Conservation (phyloP, 2,113 vertebrate species). For the Otocyon megalotis region DNA sequence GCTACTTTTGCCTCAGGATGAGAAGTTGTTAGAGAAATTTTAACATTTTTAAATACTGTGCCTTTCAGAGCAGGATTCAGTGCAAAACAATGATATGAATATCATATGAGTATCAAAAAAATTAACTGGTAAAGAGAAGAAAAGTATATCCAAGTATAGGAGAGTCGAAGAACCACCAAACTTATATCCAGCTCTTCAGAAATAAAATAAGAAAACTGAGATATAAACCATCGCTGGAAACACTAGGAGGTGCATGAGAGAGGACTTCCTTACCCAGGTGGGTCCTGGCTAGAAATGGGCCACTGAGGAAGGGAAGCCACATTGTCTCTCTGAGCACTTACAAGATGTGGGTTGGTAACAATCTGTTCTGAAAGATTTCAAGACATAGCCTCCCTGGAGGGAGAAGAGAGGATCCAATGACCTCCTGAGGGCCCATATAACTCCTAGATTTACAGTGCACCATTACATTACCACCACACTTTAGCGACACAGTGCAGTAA, state of each 20-base stretch:
- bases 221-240: background rate
- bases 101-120: background rate
- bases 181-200: background rate
- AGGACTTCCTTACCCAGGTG: background rate
- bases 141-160: background rate
- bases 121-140: background rate
- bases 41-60: constrained; percentile 51
- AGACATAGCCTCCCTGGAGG: background rate
- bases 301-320: background rate
- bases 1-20: background rate
- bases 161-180: background rate
- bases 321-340: background rate
- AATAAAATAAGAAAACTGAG: background rate
- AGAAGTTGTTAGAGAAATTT: background rate
- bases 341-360: background rate
- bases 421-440: background rate
- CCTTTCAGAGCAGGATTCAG: constrained; percentile 2
- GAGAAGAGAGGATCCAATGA: background rate
- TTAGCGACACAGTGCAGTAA: background rate
- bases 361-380: constrained; percentile 36
- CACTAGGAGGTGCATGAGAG: background rate
- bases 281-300: background rate
- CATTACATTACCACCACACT: background rate
- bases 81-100: background rate
- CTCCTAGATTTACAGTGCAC: background rate